Conservation (phyloP, 2,113 vertebrate genomes). For the Epinephelus moara region DNA sequence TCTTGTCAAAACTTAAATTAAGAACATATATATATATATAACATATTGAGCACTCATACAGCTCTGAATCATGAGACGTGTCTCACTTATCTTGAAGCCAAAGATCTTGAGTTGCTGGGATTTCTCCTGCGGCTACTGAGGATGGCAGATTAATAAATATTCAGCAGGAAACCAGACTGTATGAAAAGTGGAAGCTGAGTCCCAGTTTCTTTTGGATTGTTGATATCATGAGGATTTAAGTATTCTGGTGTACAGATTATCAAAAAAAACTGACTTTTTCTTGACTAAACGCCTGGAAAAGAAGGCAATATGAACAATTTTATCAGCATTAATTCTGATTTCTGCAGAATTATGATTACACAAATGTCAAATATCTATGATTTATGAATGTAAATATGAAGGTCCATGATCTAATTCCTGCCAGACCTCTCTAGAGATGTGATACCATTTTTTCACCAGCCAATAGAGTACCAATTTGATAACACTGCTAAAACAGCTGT, state of each 20-base stretch:
- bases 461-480: no score
- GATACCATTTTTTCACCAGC: no score
- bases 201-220: background rate
- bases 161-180: background rate
- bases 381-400: no score
- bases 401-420: no score
- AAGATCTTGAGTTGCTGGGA: background rate
- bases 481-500: no score
- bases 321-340: background rate
- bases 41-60: background rate
- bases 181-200: background rate
- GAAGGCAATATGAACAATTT: background rate
- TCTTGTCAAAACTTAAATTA: background rate
- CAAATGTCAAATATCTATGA: no score
- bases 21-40: background rate
- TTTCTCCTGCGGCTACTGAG: background rate
- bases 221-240: background rate
- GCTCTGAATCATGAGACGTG: background rate
- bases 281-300: background rate
- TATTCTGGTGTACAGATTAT: background rate
- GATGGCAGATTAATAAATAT: background rate
- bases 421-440: no score
- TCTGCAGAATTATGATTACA: background rate
- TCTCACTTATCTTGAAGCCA: background rate
- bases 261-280: background rate